Conservation (phyloP, 2,888 invertebrate genomes). For the Sicus ferrugineus region DNA sequence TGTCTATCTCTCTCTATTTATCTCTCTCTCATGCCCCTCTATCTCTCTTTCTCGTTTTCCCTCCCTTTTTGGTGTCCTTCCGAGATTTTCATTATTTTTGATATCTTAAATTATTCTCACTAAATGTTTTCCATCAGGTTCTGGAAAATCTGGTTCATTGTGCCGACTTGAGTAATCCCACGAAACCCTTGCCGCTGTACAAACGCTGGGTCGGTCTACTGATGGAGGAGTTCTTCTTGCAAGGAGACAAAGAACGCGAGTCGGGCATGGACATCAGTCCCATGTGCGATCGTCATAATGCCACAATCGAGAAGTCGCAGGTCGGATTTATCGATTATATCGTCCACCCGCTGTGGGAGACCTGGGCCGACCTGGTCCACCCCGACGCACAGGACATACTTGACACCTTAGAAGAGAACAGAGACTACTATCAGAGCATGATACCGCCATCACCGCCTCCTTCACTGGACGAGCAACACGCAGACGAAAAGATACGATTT, state of each 20-base stretch:
- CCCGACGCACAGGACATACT: slow-evolving; percentile 98
- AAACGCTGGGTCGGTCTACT: slow-evolving; percentile 92
- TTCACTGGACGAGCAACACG: slow-evolving; percentile 67
- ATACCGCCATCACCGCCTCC: slow-evolving; percentile 93
- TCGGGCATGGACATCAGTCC: slow-evolving; percentile 97
- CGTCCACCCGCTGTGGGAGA: slow-evolving; percentile 99
- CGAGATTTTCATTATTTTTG: background rate
- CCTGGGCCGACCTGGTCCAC: slow-evolving; percentile 99
- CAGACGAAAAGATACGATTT: slow-evolving; percentile 78
- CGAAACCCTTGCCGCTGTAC: slow-evolving; percentile 94
- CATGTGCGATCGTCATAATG: slow-evolving; percentile 97
- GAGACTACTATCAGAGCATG: slow-evolving; percentile 96
- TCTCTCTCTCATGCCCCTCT: too few species aligned
- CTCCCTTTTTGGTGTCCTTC: too few species aligned
- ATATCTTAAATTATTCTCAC: background rate
- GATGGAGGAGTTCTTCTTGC: slow-evolving; percentile 99
- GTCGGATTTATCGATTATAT: slow-evolving; percentile 99
- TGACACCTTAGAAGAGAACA: slow-evolving; percentile 96
- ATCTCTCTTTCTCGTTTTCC: too few species aligned
- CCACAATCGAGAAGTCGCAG: slow-evolving; percentile 98
- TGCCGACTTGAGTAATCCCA: slow-evolving; percentile 97
- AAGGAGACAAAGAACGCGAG: slow-evolving; percentile 95
- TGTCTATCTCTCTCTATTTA: too few species aligned
- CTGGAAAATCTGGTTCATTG: slow-evolving; percentile 99
- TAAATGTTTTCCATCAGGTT: slow-evolving; percentile 72